Base-by-base conservation (phyloP, 1,140 invertebrate genomes). In the Berghia stephanieae region DNA sequence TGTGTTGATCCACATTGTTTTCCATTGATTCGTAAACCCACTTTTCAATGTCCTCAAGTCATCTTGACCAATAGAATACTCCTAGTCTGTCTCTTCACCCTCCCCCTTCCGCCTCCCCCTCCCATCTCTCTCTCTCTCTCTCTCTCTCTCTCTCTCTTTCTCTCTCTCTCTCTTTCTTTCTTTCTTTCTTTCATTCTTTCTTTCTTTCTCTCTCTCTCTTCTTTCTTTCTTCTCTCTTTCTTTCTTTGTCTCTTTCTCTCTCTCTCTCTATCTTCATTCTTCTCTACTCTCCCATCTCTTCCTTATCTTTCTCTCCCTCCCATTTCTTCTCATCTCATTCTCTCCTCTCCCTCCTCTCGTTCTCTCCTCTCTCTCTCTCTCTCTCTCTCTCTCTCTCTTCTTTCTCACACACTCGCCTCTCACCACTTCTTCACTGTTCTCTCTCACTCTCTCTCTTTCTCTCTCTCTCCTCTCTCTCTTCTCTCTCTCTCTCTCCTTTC, bases 141-240 rank as follows among this genome's bases (percentile, higher is more conserved):
- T 44, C 34, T 77, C 66, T 77, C 24, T 69, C 36, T 77, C 5
- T 69, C 36, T 49, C 24, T 49, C 60, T 42, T n/a, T 69, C 36
- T 42, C 6, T 42, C 31, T 49, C 43, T 4, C 31, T 34, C 21
- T 70, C 0, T 42, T 55, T 38, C 40, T 3, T 21, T 31, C 3
- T 43, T 24, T 68, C 38, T 13, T 42, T 44, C 24, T 60, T 10
- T 55, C 52, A 24, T 46, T 24, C 34, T 36, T 21, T 77, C 16
- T 68, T 52, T 52, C 43, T 55, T 18, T 34, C 42, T 69, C 21
- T 40, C 8, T 55, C 46, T 49, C 46, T 40, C 66, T 24, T 34
- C 24, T 6, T 55, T 55, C 43, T 40, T 38, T 42, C 0, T 36
- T 18, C 66, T 21, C 27, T 52, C 5, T 68, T 10, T 69, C 21